Evolutionary conservation across 2,797 vertebrate genomes (phyloP).

Genomic region (Parambassis ranga): DNA sequence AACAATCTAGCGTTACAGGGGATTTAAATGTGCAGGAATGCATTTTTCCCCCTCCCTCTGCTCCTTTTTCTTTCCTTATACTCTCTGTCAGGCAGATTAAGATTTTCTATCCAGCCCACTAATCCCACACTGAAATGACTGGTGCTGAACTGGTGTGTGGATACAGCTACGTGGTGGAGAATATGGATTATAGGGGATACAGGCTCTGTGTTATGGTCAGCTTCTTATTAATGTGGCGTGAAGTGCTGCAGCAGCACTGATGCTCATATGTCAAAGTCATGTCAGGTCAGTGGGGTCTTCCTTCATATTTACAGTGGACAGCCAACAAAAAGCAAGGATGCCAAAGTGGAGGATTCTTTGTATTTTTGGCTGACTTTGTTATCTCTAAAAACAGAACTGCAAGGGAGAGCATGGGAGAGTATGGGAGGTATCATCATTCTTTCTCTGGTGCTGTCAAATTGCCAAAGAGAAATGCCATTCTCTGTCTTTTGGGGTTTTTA

Average conservation of each 20-base stretch:
- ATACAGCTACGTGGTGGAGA: slow-evolving; percentile 22
- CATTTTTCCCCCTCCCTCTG: slow-evolving; percentile 2
- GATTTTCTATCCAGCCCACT: slow-evolving; percentile 51
- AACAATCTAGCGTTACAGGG: slow-evolving; percentile 17
- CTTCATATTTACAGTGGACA: slow-evolving; percentile 16
- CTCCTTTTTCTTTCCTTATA: slow-evolving; percentile 19
- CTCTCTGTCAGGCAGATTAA: slow-evolving; percentile 59
- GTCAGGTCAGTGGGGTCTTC: slow-evolving; percentile 32
- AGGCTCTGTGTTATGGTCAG: slow-evolving; percentile 11
- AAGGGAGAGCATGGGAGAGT: slow-evolving; percentile 66
- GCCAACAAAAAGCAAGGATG: background rate
- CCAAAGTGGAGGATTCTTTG: slow-evolving; percentile 4
- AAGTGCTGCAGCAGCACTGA: slow-evolving; percentile 15
- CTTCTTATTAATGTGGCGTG: slow-evolving; percentile 19
- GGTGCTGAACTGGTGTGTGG: slow-evolving; percentile 36
- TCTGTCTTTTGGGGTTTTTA: slow-evolving; percentile 8
- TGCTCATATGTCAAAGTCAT: slow-evolving; percentile 45
- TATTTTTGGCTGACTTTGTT: slow-evolving; percentile 65
- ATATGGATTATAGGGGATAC: slow-evolving; percentile 42
- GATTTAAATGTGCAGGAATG: slow-evolving; percentile 59
- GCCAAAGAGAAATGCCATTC: slow-evolving; percentile 61
- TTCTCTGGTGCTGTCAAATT: slow-evolving; percentile 47
- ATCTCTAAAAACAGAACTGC: slow-evolving; percentile 66
- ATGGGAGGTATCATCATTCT: slow-evolving; percentile 53
- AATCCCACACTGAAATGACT: slow-evolving; percentile 61